A percentile compares a stretch with the other conserved stretches of the same genome.
Conservation (phyloP, 2,113 vertebrate species). For the Planiliza haematocheilus region DNA sequence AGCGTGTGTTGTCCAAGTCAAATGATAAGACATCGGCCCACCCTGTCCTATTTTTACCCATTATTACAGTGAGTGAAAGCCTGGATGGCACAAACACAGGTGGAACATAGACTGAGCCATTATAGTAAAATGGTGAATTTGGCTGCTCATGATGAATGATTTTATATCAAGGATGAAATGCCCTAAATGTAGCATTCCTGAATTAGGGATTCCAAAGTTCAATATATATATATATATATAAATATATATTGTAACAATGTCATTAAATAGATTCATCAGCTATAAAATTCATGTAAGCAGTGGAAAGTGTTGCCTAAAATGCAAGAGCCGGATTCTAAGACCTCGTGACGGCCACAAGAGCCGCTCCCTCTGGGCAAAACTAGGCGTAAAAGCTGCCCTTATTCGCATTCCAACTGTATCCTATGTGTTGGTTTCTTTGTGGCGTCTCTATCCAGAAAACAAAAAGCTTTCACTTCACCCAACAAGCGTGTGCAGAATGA, state of each 20-base stretch:
- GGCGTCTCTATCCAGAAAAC: conserved; percentile 19
- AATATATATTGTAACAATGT: too few relatives aligned
- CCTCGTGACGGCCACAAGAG: conserved; percentile 22
- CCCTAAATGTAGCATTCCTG: neutral
- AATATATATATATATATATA: too few relatives aligned
- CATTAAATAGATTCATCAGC: neutral
- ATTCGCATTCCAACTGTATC: conserved; percentile 29
- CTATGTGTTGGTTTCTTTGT: conserved; percentile 8
- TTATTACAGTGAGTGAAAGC: conserved; percentile 56
- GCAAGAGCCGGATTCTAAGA: neutral
- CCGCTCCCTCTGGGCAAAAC: conserved; percentile 2
- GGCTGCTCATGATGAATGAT: neutral
- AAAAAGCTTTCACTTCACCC: conserved; percentile 22
- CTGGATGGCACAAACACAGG: conserved; percentile 48
- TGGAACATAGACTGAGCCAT: conserved; percentile 39
- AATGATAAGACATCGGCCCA: conserved; percentile 50
- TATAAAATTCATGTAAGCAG: neutral
- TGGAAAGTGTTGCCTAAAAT: conserved; percentile 20
- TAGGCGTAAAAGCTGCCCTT: conserved; percentile 7
- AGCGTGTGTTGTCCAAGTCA: conserved; percentile 32
- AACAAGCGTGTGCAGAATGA: conserved; percentile 12
- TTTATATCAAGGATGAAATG: neutral
- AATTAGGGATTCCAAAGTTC: neutral
- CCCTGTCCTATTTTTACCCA: conserved; percentile 64
- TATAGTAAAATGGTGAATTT: conserved; percentile 10